Evolutionary conservation across 2,888 invertebrate species (phyloP), one percentile per base, ranked within the genome.

Genomic region (Ethmia dodecea): DNA sequence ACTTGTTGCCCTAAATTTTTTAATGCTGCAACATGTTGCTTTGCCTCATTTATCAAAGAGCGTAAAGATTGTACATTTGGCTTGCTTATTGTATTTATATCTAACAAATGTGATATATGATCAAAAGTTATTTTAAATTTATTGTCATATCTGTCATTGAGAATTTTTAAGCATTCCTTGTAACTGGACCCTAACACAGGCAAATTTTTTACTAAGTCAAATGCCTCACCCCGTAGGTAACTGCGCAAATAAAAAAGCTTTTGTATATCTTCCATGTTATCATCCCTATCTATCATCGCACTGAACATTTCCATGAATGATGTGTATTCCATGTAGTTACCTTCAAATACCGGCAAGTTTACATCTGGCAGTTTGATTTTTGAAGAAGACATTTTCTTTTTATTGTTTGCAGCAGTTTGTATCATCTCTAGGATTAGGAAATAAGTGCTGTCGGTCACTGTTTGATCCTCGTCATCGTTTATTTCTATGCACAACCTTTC

Each of bases 191-290:
- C 5, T 1, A 18, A 11, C 1, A 48, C 10, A 2, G 45, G 40
- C 5, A 48, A 31, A 13, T 47, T 47, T 31, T 44, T 42, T 2
- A 47, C 36, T 2, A 44, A 15, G 27, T 44, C 42, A 5, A 35
- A 33, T n/a, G 28, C 13, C n/a, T 28, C 28, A 28, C n/a, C n/a
- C 5, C 9, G 1, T 9, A 28, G 14, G n/a, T 13, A 28, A 5
- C 13, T 28, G 9, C 28, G 6, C 1, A 28, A n/a, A 4, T 28
- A 28, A 28, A 13, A 28, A 6, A 28, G 6, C 4, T 13, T 8
- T 28, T 28, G 28, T 13, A 28, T 13, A 28, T 28, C 13, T 13
- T 28, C 28, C 13, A 28, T 13, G 2, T 5, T 28, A 9, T 12
- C 13, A 28, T 28, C 13, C 6, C 13, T 28, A 10, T 28, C 13